Percentiles rank a stretch among this genome's conserved stretches.
Evolutionary conservation across 2,888 invertebrate genomes (phyloP).

Genomic region (Lithophane semibrunnea): DNA sequence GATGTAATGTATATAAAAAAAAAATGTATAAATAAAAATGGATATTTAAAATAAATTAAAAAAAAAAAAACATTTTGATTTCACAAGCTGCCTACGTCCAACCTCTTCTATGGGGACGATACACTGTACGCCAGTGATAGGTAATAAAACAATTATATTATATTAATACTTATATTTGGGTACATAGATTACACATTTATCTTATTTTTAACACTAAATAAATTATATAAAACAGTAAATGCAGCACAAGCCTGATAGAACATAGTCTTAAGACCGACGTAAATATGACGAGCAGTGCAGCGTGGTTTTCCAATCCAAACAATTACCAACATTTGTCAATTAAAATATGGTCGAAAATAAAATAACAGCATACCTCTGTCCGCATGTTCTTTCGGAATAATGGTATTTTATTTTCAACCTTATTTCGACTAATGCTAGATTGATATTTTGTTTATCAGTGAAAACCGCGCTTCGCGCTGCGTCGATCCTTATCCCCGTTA

Average conservation of each 20-base stretch:
- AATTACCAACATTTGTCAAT: not conserved
- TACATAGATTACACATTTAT: slow-evolving; percentile 43
- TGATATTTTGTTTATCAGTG: not conserved
- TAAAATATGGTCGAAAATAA: not conserved
- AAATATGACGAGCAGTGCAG: not conserved
- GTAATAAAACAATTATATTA: slow-evolving; percentile 28
- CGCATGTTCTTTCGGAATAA: not conserved
- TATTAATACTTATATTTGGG: slow-evolving; percentile 49
- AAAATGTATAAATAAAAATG: too few relatives aligned
- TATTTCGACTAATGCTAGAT: not conserved
- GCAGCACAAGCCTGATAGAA: slow-evolving; percentile 57
- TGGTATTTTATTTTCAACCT: not conserved
- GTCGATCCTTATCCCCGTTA: not conserved
- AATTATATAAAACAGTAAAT: slow-evolving; percentile 60
- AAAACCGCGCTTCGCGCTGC: not conserved
- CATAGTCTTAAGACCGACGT: not conserved
- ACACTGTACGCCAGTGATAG: too few relatives aligned
- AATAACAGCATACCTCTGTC: not conserved
- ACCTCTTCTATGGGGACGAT: too few relatives aligned
- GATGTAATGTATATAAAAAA: too few relatives aligned
- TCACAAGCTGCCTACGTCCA: too few relatives aligned
- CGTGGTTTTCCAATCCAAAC: not conserved
- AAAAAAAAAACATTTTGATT: too few relatives aligned
- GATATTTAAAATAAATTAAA: too few relatives aligned
- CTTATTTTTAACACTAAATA: slow-evolving; percentile 25